phyloP scores from a whole-genome alignment of 2,113 vertebrate genomes.

The Mus spicilegus region DNA sequence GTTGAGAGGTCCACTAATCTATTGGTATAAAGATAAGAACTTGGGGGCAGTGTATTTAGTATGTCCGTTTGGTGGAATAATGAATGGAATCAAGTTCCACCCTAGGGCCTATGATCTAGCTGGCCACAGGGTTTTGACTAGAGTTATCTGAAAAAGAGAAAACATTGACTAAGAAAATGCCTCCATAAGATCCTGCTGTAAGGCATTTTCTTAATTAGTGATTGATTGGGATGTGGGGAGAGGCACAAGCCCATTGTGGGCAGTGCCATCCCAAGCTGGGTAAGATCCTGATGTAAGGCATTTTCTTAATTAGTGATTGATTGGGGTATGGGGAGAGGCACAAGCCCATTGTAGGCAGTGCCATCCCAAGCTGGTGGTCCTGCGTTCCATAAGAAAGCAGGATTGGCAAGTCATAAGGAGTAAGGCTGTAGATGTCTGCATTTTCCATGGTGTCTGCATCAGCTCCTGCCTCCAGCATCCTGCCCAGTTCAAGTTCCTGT shows the following conservation, averaged over 20 bases:
- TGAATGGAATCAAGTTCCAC: neutral
- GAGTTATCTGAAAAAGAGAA: neutral
- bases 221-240: too few species aligned
- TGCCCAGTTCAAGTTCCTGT: too few species aligned
- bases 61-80: neutral
- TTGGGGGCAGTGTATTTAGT: neutral
- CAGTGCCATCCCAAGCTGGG: too few species aligned
- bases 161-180: neutral
- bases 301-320: neutral
- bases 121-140: neutral
- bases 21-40: neutral
- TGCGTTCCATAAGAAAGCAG: too few species aligned
- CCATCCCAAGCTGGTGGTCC: too few species aligned
- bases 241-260: too few species aligned
- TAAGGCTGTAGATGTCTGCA: too few species aligned
- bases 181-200: neutral
- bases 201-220: neutral
- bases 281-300: neutral
- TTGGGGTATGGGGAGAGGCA: too few species aligned
- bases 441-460: too few species aligned
- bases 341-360: too few species aligned
- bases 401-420: too few species aligned
- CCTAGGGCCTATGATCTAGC: neutral
- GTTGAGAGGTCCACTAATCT: neutral
- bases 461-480: too few species aligned